Conservation (phyloP, 2,888 invertebrate genomes). For the Nomada fucata region DNA sequence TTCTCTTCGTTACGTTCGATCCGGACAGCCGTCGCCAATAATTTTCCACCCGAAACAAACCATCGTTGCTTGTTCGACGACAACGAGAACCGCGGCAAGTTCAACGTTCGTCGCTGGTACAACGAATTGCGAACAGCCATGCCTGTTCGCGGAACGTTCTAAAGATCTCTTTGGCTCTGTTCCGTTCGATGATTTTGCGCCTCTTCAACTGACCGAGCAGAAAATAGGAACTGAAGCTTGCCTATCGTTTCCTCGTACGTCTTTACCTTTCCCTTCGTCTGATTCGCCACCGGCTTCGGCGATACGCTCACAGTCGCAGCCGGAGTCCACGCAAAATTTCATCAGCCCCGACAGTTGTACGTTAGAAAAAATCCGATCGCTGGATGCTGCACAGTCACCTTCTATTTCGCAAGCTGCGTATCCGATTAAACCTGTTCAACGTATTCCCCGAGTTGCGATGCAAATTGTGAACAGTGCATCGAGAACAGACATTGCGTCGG, state of each 20-base stretch:
- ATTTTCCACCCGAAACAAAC: not conserved
- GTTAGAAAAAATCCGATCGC: constrained; percentile 65
- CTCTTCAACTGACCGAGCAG: constrained; percentile 69
- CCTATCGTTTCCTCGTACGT: not conserved
- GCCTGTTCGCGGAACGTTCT: constrained; percentile 39
- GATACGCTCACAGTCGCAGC: constrained; percentile 69
- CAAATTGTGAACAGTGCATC: constrained; percentile 76
- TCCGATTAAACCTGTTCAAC: constrained; percentile 69
- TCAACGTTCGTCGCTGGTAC: constrained; percentile 79
- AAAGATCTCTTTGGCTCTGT: constrained; percentile 82
- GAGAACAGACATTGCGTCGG: constrained; percentile 65
- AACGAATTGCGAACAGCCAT: constrained; percentile 70
- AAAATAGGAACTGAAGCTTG: constrained; percentile 76
- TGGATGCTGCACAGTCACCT: constrained; percentile 6
- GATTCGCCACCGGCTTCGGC: not conserved
- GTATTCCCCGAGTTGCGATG: constrained; percentile 71
- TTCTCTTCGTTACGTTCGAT: not conserved
- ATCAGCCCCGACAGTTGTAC: constrained; percentile 71
- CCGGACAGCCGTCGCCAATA: not conserved
- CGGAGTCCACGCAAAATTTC: constrained; percentile 74
- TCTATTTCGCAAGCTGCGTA: constrained; percentile 37
- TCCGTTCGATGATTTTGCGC: constrained; percentile 81
- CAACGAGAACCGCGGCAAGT: constrained; percentile 40
- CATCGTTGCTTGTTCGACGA: not conserved
- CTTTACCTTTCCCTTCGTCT: not conserved